Evolutionary conservation across 2,888 invertebrate genomes (phyloP).

Genomic region (Globia sparganii): DNA sequence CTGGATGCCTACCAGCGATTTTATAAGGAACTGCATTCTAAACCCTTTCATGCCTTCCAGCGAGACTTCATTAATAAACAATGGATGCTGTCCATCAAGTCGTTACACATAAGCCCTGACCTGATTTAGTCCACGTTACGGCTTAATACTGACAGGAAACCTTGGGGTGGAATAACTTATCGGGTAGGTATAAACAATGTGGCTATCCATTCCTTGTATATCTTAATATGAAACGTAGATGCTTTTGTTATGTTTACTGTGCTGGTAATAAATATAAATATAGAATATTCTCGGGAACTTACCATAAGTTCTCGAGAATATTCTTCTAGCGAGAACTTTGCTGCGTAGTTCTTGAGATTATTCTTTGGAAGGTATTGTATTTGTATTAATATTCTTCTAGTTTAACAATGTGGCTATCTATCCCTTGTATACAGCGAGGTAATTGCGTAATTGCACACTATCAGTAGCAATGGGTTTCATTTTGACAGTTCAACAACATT

Average conservation of each 20-base stretch:
- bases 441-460: too few relatives aligned
- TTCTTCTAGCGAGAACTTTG: too few relatives aligned
- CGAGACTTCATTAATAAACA: conserved; percentile 51
- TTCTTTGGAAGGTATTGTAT: not conserved
- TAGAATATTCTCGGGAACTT: too few relatives aligned
- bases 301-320: too few relatives aligned
- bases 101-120: conserved; percentile 52
- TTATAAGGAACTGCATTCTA: conserved; percentile 9
- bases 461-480: too few relatives aligned
- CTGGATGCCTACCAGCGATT: not conserved
- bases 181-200: conserved; percentile 12
- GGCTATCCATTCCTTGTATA: conserved; percentile 5
- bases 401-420: not conserved
- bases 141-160: conserved; percentile 42
- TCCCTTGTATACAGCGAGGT: not conserved
- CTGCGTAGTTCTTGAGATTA: not conserved
- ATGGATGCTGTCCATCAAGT: conserved; percentile 62
- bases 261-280: too few relatives aligned
- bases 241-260: not conserved
- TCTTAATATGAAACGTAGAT: not conserved
- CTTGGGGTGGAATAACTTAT: conserved; percentile 63
- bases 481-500: too few relatives aligned
- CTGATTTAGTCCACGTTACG: conserved; percentile 54
- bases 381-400: too few relatives aligned
- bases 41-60: conserved; percentile 9